Evolutionary conservation across 2,113 vertebrate species (phyloP).

Genomic region (Lathamus discolor): DNA sequence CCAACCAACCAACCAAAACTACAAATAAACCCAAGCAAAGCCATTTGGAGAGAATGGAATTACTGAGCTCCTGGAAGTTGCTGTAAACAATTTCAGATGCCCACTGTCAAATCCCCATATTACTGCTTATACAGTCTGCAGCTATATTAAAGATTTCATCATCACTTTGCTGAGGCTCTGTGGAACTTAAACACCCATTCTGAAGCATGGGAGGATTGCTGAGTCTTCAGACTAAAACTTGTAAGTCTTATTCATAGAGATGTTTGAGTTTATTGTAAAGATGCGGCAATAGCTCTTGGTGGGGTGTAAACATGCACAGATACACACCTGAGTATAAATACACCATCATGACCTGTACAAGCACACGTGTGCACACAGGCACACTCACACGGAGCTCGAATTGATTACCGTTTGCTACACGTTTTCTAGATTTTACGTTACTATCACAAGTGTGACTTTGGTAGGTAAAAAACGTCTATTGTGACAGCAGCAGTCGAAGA

Average conservation of each 20-base stretch:
- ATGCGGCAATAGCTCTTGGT: background rate
- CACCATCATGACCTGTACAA: accelerated
- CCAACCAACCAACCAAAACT: too few relatives aligned
- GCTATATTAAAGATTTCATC: background rate
- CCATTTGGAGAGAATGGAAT: slow-evolving; percentile 23
- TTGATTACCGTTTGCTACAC: background rate
- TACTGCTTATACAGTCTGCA: background rate
- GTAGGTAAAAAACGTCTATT: background rate
- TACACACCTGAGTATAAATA: background rate
- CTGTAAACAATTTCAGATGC: slow-evolving; percentile 3
- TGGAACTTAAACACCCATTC: background rate
- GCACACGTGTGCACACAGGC: background rate
- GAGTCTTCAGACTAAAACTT: background rate
- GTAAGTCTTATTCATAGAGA: background rate
- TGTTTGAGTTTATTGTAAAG: background rate
- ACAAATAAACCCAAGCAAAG: slow-evolving; percentile 2
- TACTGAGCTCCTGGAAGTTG: background rate
- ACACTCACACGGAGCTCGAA: background rate
- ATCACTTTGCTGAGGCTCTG: background rate
- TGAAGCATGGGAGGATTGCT: background rate
- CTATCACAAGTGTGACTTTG: background rate
- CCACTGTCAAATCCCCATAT: background rate
- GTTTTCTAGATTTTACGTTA: background rate
- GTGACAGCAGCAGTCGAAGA: background rate
- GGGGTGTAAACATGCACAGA: background rate